Conservation (phyloP, 2,113 vertebrate genomes). For the Uria aalge region DNA sequence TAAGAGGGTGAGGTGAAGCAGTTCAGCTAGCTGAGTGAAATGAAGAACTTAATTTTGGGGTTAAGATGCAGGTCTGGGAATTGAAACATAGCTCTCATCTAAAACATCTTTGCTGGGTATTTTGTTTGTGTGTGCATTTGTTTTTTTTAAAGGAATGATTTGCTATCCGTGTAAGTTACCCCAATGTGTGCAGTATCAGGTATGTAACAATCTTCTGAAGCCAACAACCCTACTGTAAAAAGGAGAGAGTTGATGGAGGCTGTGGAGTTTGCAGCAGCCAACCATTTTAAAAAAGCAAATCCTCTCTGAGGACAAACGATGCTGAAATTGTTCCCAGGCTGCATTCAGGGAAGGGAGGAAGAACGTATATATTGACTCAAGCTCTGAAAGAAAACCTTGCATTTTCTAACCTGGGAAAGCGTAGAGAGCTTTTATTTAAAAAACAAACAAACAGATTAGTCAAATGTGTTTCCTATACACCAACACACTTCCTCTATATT, state of each 20-base stretch:
- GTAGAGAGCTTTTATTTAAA: neutral
- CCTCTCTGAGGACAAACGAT: neutral
- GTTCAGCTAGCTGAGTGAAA: neutral
- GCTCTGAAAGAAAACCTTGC: neutral
- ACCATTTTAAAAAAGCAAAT: neutral
- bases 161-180: neutral
- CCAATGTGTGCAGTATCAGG: fast-evolving
- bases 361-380: neutral
- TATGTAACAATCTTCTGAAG: neutral
- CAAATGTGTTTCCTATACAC: neutral
- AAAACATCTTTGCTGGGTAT: neutral
- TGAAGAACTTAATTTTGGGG: neutral
- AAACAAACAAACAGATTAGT: neutral
- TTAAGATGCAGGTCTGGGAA: neutral
- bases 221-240: neutral
- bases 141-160: neutral
- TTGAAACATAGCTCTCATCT: neutral
- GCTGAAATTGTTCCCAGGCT: neutral
- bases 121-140: neutral
- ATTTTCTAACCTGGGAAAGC: neutral
- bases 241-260: neutral
- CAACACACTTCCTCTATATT: neutral
- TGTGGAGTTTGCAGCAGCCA: neutral
- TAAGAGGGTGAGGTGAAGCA: neutral
- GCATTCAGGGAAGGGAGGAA: neutral